Percentiles rank a stretch among this genome's conserved stretches.
phyloP scores from a whole-genome alignment of 2,113 vertebrate species.

The Poeciliopsis prolifica region DNA sequence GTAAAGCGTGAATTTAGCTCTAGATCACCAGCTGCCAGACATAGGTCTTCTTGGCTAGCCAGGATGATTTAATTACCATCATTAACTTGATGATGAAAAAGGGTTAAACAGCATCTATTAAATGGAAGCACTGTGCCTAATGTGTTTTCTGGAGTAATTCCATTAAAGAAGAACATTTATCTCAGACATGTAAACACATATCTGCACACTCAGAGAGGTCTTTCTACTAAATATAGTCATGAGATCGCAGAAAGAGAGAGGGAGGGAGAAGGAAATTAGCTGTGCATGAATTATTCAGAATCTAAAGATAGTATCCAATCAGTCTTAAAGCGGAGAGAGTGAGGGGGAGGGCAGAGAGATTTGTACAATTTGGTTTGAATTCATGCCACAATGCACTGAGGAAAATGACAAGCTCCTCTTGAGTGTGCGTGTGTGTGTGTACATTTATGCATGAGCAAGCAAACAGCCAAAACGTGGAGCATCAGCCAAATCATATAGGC shows the following conservation, averaged over 20 bases:
- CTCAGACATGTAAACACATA: conserved; percentile 44
- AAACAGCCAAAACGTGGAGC: conserved; percentile 47
- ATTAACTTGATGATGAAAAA: conserved; percentile 53
- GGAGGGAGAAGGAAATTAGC: conserved; percentile 67
- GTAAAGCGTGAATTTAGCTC: conserved; percentile 51
- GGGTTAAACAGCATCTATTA: conserved; percentile 47
- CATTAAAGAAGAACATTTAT: conserved; percentile 43
- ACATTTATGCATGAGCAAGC: conserved; percentile 59
- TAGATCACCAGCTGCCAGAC: conserved; percentile 55
- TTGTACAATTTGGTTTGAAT: conserved; percentile 66
- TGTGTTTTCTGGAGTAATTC: conserved; percentile 31
- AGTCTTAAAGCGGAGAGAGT: conserved; percentile 19
- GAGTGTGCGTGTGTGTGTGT: conserved; percentile 23
- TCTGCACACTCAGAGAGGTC: conserved; percentile 46
- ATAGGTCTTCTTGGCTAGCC: conserved; percentile 47
- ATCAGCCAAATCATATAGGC: conserved; percentile 27
- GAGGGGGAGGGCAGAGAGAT: conserved; percentile 33
- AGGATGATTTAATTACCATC: conserved; percentile 56
- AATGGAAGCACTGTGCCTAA: conserved; percentile 24
- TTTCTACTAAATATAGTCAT: conserved; percentile 71
- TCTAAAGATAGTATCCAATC: conserved; percentile 80
- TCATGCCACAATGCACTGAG: conserved; percentile 60
- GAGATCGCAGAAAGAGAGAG: conserved; percentile 48
- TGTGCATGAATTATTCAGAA: conserved; percentile 77
- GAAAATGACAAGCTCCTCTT: conserved; percentile 44